phyloP scores from a whole-genome alignment of 2,113 vertebrate genomes.

The Pandion haliaetus region DNA sequence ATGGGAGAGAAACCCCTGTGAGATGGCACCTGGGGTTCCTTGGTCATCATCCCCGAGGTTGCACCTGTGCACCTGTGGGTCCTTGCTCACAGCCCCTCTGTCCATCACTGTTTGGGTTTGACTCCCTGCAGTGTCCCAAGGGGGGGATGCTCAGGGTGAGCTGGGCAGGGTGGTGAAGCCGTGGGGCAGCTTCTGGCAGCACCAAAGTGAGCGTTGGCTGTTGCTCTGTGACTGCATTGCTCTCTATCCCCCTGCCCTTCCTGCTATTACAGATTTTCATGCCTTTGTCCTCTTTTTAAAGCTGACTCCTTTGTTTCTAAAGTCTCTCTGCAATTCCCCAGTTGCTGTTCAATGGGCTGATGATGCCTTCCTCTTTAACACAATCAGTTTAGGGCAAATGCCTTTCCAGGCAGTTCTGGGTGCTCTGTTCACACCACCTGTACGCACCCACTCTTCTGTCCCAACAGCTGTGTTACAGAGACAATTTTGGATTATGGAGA shows the following conservation, averaged over 20 bases:
- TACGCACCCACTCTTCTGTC: no score
- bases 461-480: not conserved
- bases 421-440: not conserved
- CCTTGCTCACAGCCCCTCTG: not conserved
- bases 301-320: not conserved
- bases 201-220: not conserved
- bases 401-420: not conserved
- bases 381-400: not conserved
- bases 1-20: not conserved
- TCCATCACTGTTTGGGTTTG: not conserved
- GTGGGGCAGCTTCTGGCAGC: not conserved
- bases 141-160: not conserved
- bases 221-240: not conserved
- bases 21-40: not conserved
- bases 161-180: not conserved
- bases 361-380: not conserved
- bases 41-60: not conserved
- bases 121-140: no score
- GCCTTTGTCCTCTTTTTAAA: not conserved
- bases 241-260: not conserved
- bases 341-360: not conserved
- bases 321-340: not conserved
- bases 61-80: no score
- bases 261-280: not conserved
- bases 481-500: not conserved